Evolutionary conservation across 2,797 vertebrate species (phyloP).

Genomic region (Macroramphosus scolopax): DNA sequence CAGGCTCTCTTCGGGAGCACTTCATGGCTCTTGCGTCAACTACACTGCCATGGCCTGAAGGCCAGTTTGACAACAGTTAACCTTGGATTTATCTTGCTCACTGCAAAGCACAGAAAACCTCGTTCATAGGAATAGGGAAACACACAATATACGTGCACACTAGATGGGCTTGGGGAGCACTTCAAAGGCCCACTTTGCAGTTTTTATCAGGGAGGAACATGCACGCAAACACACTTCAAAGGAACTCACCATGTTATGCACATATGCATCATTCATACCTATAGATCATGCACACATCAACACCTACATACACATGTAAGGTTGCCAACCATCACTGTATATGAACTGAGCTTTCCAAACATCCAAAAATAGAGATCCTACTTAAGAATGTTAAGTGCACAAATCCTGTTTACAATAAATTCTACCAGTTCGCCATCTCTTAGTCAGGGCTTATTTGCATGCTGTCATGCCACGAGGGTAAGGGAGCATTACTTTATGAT

Average conservation of each 20-base stretch:
- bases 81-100: slow-evolving; percentile 71
- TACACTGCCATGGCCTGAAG: slow-evolving; percentile 60
- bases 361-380: slow-evolving; percentile 7
- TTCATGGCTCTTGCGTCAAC: slow-evolving; percentile 58
- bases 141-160: no score
- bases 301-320: background rate
- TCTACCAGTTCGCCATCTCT: slow-evolving; percentile 35
- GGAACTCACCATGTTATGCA: background rate
- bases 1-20: slow-evolving; percentile 67
- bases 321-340: background rate
- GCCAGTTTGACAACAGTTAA: slow-evolving; percentile 76
- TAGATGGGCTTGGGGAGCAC: background rate
- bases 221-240: slow-evolving; percentile 31
- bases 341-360: slow-evolving; percentile 9
- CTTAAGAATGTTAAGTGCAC: slow-evolving; percentile 30
- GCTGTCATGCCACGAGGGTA: slow-evolving; percentile 11
- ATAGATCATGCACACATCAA: background rate
- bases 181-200: slow-evolving; percentile 9
- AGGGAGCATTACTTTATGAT: slow-evolving; percentile 61
- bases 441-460: slow-evolving; percentile 28
- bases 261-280: slow-evolving; percentile 7
- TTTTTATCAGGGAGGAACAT: background rate
- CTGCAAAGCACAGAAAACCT: no score
- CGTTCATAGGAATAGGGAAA: no score
- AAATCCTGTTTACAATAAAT: slow-evolving; percentile 39